Conservation (phyloP, 2,797 vertebrate species). For the Pipistrellus pipistrellus region DNA sequence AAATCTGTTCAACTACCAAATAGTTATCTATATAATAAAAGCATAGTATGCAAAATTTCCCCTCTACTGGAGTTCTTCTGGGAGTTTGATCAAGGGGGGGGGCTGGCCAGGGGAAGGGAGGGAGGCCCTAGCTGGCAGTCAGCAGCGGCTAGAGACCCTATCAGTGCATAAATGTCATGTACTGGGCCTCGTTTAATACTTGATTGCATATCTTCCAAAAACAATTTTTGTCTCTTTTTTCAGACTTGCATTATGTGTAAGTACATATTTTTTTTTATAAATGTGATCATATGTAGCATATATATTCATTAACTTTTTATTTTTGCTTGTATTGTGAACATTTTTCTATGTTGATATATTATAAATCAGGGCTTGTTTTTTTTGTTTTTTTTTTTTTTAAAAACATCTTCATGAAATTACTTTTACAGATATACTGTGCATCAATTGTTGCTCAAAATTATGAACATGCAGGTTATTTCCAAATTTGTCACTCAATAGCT, state of each 20-base stretch:
- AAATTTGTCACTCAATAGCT: neutral
- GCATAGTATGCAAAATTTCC: too few relatives aligned
- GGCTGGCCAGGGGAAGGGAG: too few relatives aligned
- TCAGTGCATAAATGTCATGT: too few relatives aligned
- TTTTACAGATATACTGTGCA: neutral
- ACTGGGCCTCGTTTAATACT: neutral
- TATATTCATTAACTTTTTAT: neutral
- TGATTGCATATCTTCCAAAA: neutral
- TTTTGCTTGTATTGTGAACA: neutral
- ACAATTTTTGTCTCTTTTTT: constrained; percentile 8
- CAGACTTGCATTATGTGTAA: neutral
- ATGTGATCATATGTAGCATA: neutral
- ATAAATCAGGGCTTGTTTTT: neutral
- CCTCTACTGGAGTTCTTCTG: too few relatives aligned
- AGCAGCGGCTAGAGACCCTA: too few relatives aligned
- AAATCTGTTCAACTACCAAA: neutral
- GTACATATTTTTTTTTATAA: neutral
- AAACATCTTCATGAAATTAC: neutral
- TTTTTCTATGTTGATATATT: neutral
- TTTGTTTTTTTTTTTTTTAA: neutral
- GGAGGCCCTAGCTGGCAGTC: too few relatives aligned
- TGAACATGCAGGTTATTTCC: neutral
- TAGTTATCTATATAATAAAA: neutral
- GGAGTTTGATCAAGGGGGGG: too few relatives aligned
- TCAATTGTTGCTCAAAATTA: constrained; percentile 34